Conservation (phyloP, 2,797 vertebrate genomes). For the Danio tinwini region DNA sequence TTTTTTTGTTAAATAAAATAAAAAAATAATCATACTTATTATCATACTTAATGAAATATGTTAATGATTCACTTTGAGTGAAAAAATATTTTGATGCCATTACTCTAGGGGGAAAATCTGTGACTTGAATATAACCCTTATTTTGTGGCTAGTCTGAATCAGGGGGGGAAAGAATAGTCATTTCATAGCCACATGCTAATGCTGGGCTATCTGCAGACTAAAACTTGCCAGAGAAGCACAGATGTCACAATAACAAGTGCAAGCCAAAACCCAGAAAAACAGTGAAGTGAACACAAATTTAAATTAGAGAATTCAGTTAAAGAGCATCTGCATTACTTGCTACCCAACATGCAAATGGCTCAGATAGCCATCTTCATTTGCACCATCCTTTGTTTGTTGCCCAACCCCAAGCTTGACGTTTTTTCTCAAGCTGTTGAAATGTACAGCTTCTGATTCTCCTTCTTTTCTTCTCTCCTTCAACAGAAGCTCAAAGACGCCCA, state of each 20-base stretch:
- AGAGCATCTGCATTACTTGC: constrained; percentile 4
- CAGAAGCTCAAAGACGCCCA: not conserved
- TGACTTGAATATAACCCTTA: not conserved
- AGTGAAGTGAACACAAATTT: constrained; percentile 19
- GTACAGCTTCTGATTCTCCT: constrained; percentile 16
- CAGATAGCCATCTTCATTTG: not conserved
- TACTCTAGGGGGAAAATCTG: not conserved
- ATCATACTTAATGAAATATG: constrained; percentile 36
- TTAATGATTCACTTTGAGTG: constrained; percentile 20
- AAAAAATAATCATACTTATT: constrained; percentile 11
- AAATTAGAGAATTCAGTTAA: not conserved
- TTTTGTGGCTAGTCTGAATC: constrained; percentile 10
- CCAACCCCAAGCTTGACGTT: not conserved
- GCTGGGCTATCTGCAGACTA: constrained; percentile 42
- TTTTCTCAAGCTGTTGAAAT: constrained; percentile 3
- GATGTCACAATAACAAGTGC: constrained; percentile 44
- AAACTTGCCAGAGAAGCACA: constrained; percentile 52
- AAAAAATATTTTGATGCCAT: not conserved
- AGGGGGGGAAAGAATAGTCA: constrained; percentile 3
- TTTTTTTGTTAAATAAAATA: too few species aligned
- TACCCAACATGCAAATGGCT: constrained; percentile 34
- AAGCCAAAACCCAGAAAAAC: constrained; percentile 30
- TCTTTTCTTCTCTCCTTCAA: not conserved
- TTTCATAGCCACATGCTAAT: constrained; percentile 25
- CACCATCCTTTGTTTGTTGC: not conserved